Percentiles rank a stretch among this genome's conserved stretches.
These are phyloP conservation scores for Drosophila funebris DNA, from an alignment of 1,140 invertebrate species.

Conservation along the genomic window DNA sequence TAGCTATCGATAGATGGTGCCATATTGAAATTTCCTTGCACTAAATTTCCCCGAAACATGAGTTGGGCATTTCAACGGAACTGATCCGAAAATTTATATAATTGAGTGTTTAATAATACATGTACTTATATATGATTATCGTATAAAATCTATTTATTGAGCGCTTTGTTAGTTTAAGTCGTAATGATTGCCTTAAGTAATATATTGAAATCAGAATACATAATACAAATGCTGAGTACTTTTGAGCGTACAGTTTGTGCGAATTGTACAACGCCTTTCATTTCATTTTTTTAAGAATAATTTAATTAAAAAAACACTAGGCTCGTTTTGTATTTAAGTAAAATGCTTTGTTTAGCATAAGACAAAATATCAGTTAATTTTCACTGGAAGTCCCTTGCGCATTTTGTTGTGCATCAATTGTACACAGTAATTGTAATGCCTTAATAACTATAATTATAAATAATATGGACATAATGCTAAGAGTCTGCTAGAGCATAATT, in stretches of 20 bases:
- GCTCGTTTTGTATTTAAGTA: conserved; percentile 5
- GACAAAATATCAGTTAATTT: conserved; percentile 69
- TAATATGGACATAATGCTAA: conserved; percentile 25
- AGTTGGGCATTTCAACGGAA: too few relatives aligned
- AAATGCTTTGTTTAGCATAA: too few relatives aligned
- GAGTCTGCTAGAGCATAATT: conserved; percentile 56
- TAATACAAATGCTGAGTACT: conserved; percentile 62
- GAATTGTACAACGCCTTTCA: background rate
- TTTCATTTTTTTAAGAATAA: background rate
- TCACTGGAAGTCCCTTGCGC: conserved; percentile 81
- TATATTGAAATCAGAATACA: conserved; percentile 38
- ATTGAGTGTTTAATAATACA: too few relatives aligned
- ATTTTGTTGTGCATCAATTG: conserved; percentile 46
- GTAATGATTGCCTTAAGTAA: conserved; percentile 76
- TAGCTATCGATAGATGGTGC: too few relatives aligned
- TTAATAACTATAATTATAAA: conserved; percentile 21
- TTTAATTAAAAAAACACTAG: conserved; percentile 12
- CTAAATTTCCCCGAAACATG: too few relatives aligned
- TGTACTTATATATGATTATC: too few relatives aligned
- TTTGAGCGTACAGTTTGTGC: conserved; percentile 31
- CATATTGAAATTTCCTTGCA: too few relatives aligned
- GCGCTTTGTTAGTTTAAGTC: conserved; percentile 61
- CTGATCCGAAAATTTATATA: too few relatives aligned
- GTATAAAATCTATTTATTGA: conserved; percentile 63
- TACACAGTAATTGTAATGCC: conserved; percentile 30